Evolutionary conservation across 2,113 vertebrate genomes (phyloP), one percentile per base, ranked within the genome.

Genomic region (Okapia johnstoni): DNA sequence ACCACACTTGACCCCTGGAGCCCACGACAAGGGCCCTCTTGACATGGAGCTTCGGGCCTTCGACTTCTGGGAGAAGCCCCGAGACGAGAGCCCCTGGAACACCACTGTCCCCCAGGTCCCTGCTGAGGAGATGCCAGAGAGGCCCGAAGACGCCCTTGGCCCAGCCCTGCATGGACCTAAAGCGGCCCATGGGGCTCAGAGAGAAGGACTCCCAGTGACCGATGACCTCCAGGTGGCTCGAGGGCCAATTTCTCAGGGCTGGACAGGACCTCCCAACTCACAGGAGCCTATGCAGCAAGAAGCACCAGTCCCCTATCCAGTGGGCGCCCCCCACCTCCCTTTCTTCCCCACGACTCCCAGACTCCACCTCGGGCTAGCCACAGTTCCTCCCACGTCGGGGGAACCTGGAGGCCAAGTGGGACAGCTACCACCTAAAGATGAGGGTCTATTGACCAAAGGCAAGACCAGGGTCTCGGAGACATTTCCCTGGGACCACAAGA

Each of bases 171-270:
- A 58, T 4, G 92, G 97, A 10, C 96, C 90, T 85, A 91, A 0
- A 1, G 93, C 57, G 84, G 89, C 33, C 26, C 28, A 0, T 0
- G 21, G 50, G 40, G 73, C 25, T 66, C 92, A 54, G 13, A 48
- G 91, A 40, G 90, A 85, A 86, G 85, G 46, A 28, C 85, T 91
- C 46, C 88, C 86, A 7, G 52, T 84, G 50, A 55, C 89, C 1
- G 85, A 98, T 11, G 70, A 96, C 52, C 89, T 98, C 46, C 97
- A 97, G 93, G n/a, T 95, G 50, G 94, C 61, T 60, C 91, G 1
- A 43, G 87, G 60, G 13, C 9, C 86, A 84, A 28, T 48, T 63
- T 98, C 95, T 86, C 96, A 92, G 28, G 63, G 97, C 46, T 94
- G 86, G 58, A 83, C 85, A 6, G 15, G 85, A 28, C 57, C 43